Evolutionary conservation across 1,140 invertebrate species (phyloP), one percentile per base, ranked within the genome.

Genomic region (Thalassaphorura encarpata): DNA sequence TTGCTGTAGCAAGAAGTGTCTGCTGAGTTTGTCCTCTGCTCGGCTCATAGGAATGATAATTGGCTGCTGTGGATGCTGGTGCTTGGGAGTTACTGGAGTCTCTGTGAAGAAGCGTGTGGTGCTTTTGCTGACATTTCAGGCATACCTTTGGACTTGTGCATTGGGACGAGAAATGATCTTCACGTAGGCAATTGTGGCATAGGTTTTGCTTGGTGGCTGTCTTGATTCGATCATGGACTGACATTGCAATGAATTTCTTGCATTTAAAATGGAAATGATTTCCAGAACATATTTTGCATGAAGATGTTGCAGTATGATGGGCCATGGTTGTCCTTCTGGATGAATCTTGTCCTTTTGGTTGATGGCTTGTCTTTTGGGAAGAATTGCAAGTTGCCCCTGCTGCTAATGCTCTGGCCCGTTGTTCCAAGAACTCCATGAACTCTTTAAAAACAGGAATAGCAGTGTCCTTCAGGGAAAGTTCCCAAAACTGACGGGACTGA

Each of bases 221-320:
- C 2, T 26, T 2, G 8, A 13, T 13, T 29, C 24, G 21, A 2
- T 36, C 33, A 3, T 48, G 8, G 5, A 24, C 26, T 13, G 40
- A 0, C 42, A 53, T 36, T 1, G n/a, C 23, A 13, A 1, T 23
- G 24, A 58, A 52, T 4, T 33, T 2, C 5, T 24, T 4, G 23
- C 56, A 58, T 16, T 46, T 28, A 50, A 24, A 52, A n/a, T 52
- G 43, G 49, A 15, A 11, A 40, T 55, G 39, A 11, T n/a, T 19
- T 18, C n/a, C 19, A 24, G 39, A 2, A 52, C 39, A 49, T 15
- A 26, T 36, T 21, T 6, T 26, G 23, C 28, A 18, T 16, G 23
- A 50, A 5, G 39, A 29, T 28, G 24, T 18, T 3, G 16, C 5
- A 45, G 42, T 13, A 18, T 52, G 51, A 43, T 52, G 49, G 31